Evolutionary conservation across 2,113 vertebrate genomes (phyloP), one percentile per base, ranked within the genome.

Genomic region (Zeus faber): DNA sequence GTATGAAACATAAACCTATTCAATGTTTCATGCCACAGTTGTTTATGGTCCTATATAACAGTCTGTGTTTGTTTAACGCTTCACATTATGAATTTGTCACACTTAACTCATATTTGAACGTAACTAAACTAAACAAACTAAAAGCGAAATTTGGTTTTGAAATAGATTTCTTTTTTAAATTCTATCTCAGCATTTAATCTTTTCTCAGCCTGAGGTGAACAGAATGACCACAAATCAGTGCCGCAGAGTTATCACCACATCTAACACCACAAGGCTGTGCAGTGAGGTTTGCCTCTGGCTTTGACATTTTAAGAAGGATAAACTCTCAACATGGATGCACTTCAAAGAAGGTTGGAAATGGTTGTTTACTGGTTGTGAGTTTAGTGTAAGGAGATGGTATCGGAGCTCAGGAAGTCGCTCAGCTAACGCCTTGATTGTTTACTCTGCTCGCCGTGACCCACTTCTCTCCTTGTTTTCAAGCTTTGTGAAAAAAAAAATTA

Each of bases 361-460:
- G 23, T 75, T 76, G 74, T 83, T 86, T 81, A 65, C n/a, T n/a
- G 58, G 11, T 21, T 49, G 57, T 68, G 72, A 79, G 72, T 81
- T 79, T 78, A n/a, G 70, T 73, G 63, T 63, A 49, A 55, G 54
- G 64, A 81, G 85, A 87, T 85, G 48, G 22, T 81, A 87, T 84
- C 81, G 63, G 74, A 49, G 13, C 55, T 65, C 81, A 80, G 81
- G 83, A 87, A 84, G 83, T 83, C 70, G 67, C 54, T 74, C 51
- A 57, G 84, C 76, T 85, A 83, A 85, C 84, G 84, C 84, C 85
- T 85, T 80, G 54, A 14, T 67, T 83, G 78, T 83, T 86, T 79
- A 81, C 66, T 67, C 54, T 64, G n/a, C n/a, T n/a, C n/a, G n/a
- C n/a, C n/a, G 16, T 75, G 75, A 76, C 77, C 61, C 49, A 71